phyloP scores from a whole-genome alignment of 2,113 vertebrate genomes.

The Anoura caudifer region DNA sequence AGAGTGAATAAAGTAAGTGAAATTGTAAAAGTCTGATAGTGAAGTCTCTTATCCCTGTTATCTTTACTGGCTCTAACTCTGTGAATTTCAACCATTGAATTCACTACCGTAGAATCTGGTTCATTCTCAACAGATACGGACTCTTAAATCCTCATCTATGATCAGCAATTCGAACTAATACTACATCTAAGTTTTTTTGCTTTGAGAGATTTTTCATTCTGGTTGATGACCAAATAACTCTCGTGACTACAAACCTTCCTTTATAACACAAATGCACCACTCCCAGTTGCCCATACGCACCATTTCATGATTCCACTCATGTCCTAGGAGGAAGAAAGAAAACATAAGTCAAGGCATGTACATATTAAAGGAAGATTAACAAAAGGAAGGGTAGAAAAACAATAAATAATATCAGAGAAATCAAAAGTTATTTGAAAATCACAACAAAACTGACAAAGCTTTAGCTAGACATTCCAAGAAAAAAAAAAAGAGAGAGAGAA shows the following conservation, averaged over 20 bases:
- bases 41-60: not conserved
- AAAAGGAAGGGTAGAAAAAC: not conserved
- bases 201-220: not conserved
- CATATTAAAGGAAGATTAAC: not conserved
- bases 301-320: conserved; percentile 61
- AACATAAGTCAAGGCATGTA: not conserved
- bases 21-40: not conserved
- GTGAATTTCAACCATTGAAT: not conserved
- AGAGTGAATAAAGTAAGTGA: not conserved
- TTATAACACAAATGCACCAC: not conserved
- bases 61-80: not conserved
- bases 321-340: conserved; percentile 55
- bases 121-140: not conserved
- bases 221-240: not conserved
- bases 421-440: conserved; percentile 15
- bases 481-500: not conserved
- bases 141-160: not conserved
- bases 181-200: not conserved
- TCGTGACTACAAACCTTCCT: not conserved
- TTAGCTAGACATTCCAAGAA: not conserved
- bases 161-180: not conserved
- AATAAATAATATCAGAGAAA: not conserved
- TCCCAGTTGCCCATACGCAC: conserved; percentile 4
- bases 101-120: not conserved
- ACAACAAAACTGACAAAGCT: not conserved